phyloP scores from a whole-genome alignment of 2,113 vertebrate genomes.

The Grammomys surdaster region DNA sequence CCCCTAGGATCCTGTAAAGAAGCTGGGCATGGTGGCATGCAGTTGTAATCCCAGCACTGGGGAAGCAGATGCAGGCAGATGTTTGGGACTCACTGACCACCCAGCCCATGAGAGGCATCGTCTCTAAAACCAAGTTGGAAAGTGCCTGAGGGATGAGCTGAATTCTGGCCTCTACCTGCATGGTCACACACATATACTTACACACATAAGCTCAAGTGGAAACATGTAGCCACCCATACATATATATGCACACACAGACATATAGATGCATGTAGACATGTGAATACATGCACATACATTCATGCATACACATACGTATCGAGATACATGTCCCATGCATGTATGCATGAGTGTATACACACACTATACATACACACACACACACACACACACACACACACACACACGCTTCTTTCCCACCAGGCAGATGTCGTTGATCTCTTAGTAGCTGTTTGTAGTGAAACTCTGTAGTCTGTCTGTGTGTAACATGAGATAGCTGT shows the following conservation, averaged over 20 bases:
- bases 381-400: background rate
- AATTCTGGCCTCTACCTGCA: background rate
- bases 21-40: background rate
- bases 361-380: no score
- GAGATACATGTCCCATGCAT: no score
- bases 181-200: background rate
- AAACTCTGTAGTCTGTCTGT: background rate
- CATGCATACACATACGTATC: rapidly evolving
- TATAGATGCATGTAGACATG: no score
- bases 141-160: background rate
- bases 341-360: no score
- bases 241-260: background rate
- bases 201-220: background rate
- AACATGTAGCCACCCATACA: no score
- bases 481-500: background rate
- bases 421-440: background rate
- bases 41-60: background rate
- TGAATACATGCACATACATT: no score
- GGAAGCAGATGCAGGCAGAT: background rate
- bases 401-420: background rate
- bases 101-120: background rate
- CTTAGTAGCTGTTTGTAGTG: background rate
- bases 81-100: background rate
- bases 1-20: background rate
- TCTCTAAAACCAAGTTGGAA: background rate